Conservation (phyloP, 2,113 vertebrate genomes). For the Neodontobutis hainanensis region DNA sequence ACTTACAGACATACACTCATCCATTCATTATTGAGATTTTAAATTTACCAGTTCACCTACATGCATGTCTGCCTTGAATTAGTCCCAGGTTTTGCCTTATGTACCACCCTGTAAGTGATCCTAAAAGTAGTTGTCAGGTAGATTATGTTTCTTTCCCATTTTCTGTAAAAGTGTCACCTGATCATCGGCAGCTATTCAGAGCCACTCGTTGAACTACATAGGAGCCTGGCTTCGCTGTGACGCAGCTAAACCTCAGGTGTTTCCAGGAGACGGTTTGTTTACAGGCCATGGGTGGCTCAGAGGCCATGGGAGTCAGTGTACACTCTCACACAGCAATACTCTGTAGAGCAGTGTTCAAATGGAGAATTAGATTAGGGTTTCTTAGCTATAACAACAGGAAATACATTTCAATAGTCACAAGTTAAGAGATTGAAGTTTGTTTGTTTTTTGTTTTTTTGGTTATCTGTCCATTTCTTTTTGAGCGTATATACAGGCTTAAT, state of each 20-base stretch:
- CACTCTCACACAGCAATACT: not conserved
- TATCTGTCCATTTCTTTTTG: too few species aligned
- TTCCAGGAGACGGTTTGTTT: slow-evolving; percentile 62
- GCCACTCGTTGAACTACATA: not conserved
- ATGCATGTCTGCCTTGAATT: too few species aligned
- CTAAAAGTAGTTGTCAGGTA: not conserved
- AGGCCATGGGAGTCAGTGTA: slow-evolving; percentile 14
- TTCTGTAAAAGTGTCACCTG: slow-evolving; percentile 39
- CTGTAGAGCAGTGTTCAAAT: not conserved
- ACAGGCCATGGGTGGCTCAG: slow-evolving; percentile 18
- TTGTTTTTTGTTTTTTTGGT: too few species aligned
- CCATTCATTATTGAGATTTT: too few species aligned
- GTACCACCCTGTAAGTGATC: not conserved
- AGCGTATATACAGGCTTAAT: too few species aligned
- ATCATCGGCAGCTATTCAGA: slow-evolving; percentile 50
- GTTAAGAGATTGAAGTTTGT: too few species aligned
- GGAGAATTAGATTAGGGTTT: too few species aligned
- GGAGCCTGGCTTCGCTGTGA: slow-evolving; percentile 15
- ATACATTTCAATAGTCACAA: too few species aligned
- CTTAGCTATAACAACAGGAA: too few species aligned
- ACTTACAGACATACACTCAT: too few species aligned
- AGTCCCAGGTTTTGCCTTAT: not conserved
- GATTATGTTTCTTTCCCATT: not conserved
- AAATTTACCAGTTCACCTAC: too few species aligned
- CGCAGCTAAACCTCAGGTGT: slow-evolving; percentile 37